Conservation (phyloP, 2,113 vertebrate species). For the Motacilla tschutschensis region DNA sequence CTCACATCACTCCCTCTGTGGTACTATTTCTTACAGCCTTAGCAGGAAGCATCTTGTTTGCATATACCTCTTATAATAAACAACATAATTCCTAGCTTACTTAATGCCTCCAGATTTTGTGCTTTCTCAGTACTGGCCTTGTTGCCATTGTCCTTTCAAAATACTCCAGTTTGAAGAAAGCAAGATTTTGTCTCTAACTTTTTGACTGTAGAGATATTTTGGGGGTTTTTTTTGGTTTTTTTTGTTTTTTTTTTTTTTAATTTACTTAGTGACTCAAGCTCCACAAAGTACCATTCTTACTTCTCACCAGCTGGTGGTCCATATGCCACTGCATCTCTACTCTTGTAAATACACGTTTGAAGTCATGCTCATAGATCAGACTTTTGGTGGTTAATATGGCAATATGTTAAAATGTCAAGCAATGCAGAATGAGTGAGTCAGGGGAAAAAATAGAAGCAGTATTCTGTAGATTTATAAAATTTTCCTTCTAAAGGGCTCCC, state of each 20-base stretch:
- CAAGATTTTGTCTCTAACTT: background rate
- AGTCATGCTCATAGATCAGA: constrained; percentile 26
- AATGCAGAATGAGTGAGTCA: constrained; percentile 19
- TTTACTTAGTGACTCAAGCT: constrained; percentile 37
- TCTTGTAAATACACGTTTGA: constrained; percentile 47
- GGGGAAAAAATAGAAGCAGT: background rate
- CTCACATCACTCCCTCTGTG: constrained; percentile 1
- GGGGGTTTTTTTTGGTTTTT: background rate
- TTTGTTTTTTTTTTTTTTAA: background rate
- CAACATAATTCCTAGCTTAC: background rate
- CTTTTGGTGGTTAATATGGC: constrained; percentile 49
- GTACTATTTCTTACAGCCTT: constrained; percentile 17
- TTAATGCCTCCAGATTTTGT: background rate
- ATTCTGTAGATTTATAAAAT: background rate
- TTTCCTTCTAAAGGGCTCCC: background rate
- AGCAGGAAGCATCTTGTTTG: constrained; percentile 21
- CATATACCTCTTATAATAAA: background rate
- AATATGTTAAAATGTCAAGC: constrained; percentile 53
- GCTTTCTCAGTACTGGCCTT: background rate
- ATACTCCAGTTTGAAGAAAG: background rate
- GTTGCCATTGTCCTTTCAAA: background rate
- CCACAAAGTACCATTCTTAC: constrained; percentile 20
- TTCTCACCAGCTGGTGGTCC: constrained; percentile 51
- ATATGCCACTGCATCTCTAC: background rate
- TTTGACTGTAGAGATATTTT: background rate